phyloP scores from a whole-genome alignment of 2,888 invertebrate species.

The Tenthredo notha region DNA sequence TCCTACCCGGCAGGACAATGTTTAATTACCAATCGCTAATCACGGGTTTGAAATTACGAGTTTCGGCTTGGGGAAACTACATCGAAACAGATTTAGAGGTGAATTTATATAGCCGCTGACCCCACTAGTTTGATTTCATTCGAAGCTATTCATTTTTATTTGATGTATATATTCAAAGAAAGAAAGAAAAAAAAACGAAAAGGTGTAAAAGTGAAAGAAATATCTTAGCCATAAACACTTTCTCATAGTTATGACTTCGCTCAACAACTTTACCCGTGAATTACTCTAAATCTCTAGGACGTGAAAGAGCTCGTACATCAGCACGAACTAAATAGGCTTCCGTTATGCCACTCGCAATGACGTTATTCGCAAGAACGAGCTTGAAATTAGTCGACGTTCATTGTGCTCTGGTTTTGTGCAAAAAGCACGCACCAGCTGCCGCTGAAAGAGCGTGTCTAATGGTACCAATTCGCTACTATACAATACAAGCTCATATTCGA shows the following conservation, averaged over 20 bases:
- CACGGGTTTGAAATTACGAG: constrained; percentile 42
- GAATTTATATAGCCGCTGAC: not conserved
- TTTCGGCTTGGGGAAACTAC: not conserved
- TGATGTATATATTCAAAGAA: too few relatives aligned
- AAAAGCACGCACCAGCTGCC: constrained; percentile 29
- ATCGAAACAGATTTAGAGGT: not conserved
- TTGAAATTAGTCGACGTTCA: constrained; percentile 18
- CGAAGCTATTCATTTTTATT: not conserved
- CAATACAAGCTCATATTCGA: not conserved
- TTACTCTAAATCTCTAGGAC: not conserved
- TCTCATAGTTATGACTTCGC: not conserved
- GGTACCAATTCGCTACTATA: not conserved
- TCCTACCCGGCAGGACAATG: constrained; percentile 26
- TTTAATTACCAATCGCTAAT: constrained; percentile 49
- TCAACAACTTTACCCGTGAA: not conserved
- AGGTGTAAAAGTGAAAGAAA: not conserved
- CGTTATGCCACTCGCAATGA: not conserved
- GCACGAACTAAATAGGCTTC: not conserved
- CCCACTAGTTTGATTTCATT: not conserved
- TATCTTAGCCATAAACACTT: not conserved
- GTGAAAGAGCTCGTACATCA: not conserved
- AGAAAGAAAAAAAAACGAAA: too few relatives aligned
- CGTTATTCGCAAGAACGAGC: constrained; percentile 35
- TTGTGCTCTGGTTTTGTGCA: not conserved
- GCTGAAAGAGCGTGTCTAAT: constrained; percentile 29